These are phyloP conservation scores for Brachyhypopomus occidentalis DNA, from an alignment of 2,113 vertebrate species.

Conservation along the genomic window DNA sequence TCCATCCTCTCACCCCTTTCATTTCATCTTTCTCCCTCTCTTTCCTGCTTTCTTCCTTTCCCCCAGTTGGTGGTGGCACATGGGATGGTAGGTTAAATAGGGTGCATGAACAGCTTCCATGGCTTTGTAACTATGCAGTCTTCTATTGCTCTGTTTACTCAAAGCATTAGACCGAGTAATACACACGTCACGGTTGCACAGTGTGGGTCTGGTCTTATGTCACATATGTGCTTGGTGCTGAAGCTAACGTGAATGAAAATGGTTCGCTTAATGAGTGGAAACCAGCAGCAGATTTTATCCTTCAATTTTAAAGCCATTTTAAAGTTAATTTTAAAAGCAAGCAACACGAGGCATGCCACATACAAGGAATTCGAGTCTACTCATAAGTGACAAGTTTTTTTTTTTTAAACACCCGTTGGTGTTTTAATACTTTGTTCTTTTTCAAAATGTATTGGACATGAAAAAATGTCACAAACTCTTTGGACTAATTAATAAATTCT, in stretches of 20 bases:
- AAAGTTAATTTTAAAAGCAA: not conserved
- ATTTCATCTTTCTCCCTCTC: slow-evolving; percentile 47
- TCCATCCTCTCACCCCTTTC: slow-evolving; percentile 51
- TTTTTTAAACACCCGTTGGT: not conserved
- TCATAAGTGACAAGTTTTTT: not conserved
- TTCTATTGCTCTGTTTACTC: not conserved
- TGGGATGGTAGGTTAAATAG: slow-evolving; percentile 83
- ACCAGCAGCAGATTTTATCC: not conserved
- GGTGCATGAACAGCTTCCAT: slow-evolving; percentile 27
- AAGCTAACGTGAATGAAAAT: not conserved
- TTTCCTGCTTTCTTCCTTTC: slow-evolving; percentile 63
- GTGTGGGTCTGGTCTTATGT: not conserved
- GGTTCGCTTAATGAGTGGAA: not conserved
- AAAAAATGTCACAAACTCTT: not conserved
- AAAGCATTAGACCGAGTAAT: not conserved
- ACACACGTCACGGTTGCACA: not conserved
- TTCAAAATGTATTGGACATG: no score
- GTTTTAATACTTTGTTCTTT: no score
- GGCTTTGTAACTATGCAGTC: slow-evolving; percentile 23
- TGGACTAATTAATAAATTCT: not conserved
- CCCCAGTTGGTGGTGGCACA: slow-evolving; percentile 85
- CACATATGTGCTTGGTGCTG: not conserved
- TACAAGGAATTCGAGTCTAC: not conserved
- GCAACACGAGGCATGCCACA: not conserved
- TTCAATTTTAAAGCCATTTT: not conserved